Evolutionary conservation across 2,888 invertebrate species (phyloP), one percentile per base, ranked within the genome.

Genomic region (Tetramorium bicarinatum): DNA sequence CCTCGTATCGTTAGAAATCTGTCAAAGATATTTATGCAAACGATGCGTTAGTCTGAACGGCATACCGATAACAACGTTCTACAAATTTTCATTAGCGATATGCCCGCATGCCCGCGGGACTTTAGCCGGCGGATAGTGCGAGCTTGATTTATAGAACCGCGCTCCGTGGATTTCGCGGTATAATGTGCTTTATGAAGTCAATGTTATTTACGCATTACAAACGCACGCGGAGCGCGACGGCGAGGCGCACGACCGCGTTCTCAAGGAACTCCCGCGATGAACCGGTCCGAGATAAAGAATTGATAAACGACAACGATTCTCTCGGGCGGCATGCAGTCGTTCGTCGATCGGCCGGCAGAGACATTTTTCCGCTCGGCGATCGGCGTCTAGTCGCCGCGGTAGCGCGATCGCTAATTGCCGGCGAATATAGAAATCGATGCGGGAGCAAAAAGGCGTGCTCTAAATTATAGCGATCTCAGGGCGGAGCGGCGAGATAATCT

Each of bases 11-110:
- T 69, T 34, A 21, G 34, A n/a, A 54, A 80, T 80, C 72, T 38
- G 56, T 44, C 59, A 18, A 47, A 59, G 59, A 49, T 59, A 47
- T 71, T 79, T 71, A 71, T 21, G 34, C 34, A 71, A 69, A 59
- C 79, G 59, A 59, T n/a, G 56, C 59, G 59, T 79, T 47, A 79
- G 25, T 47, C 21, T 25, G 38, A 13, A 13, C 69, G 44, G 34
- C 15, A 34, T n/a, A 34, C 56, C 66, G 69, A 77, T 77, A 69
- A 87, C 85, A 89, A 87, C 77, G 38, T 76, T 85, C 85, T 82
- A 85, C 84, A 85, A 90, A 89, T 88, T 88, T 88, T 90, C 87
- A 90, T 89, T 86, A 82, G 87, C 85, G 54, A 38, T 80, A 64
- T 21, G 38, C 64, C 29, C 74, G 44, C 44, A 66, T 52, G 66